Conservation (phyloP, 2,888 invertebrate species). For the Amphimallon solstitiale region DNA sequence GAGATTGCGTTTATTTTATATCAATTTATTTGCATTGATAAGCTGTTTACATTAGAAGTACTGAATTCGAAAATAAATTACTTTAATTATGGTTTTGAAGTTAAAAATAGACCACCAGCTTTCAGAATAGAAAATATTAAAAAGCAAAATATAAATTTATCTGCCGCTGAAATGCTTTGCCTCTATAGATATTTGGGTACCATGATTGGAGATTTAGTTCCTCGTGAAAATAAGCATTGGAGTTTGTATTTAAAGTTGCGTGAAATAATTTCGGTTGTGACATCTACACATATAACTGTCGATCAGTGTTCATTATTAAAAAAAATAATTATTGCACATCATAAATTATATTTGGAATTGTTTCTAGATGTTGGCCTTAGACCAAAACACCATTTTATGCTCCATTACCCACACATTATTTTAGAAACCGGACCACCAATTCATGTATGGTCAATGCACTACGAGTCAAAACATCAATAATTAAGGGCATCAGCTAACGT, state of each 20-base stretch:
- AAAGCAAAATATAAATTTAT: not conserved
- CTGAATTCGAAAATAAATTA: not conserved
- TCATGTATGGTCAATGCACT: too few relatives aligned
- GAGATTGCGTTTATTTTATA: not conserved
- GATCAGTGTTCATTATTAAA: not conserved
- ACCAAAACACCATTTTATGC: too few relatives aligned
- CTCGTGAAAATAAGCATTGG: not conserved
- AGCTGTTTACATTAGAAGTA: not conserved
- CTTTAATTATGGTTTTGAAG: not conserved
- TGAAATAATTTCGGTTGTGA: not conserved
- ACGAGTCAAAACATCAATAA: too few relatives aligned
- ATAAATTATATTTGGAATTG: not conserved
- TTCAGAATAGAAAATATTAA: not conserved
- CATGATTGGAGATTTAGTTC: not conserved
- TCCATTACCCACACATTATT: too few relatives aligned
- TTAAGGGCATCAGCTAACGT: too few relatives aligned
- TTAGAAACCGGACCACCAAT: too few relatives aligned
- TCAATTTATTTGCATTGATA: not conserved
- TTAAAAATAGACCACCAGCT: not conserved
- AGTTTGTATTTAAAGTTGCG: not conserved
- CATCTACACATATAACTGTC: not conserved
- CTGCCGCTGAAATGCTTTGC: slow-evolving; percentile 1
- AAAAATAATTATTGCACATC: not conserved
- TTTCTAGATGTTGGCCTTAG: too few relatives aligned
- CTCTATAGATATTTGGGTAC: not conserved